Evolutionary conservation across 2,888 invertebrate species (phyloP).

Genomic region (Pseudococcus longispinus): DNA sequence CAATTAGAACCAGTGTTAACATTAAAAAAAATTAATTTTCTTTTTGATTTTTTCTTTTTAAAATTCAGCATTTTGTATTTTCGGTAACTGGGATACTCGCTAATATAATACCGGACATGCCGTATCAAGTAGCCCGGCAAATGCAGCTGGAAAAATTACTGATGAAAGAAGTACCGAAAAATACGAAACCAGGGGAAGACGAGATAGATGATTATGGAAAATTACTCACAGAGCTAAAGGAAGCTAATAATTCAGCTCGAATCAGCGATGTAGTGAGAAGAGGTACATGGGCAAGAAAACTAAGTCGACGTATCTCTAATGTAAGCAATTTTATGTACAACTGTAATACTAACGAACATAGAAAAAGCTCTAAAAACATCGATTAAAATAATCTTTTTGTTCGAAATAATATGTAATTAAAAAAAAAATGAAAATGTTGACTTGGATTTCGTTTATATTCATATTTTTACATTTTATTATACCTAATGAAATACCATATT

Average conservation of each 20-base stretch:
- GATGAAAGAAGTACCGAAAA: neutral
- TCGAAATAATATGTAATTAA: too few species aligned
- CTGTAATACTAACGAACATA: neutral
- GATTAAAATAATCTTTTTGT: neutral
- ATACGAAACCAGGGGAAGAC: neutral
- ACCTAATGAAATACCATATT: too few species aligned
- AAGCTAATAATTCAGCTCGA: slow-evolving; percentile 10
- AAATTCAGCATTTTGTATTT: slow-evolving; percentile 50
- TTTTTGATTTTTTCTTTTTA: too few species aligned
- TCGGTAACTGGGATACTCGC: slow-evolving; percentile 40
- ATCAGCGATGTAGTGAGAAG: slow-evolving; percentile 28
- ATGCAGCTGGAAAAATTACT: slow-evolving; percentile 52
- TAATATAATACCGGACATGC: slow-evolving; percentile 49
- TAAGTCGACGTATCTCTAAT: slow-evolving; percentile 44
- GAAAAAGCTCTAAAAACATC: neutral
- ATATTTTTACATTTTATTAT: too few species aligned
- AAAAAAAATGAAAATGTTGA: too few species aligned
- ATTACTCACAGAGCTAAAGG: slow-evolving; percentile 22
- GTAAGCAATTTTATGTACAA: neutral
- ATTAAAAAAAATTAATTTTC: neutral
- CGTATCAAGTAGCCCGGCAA: slow-evolving; percentile 48
- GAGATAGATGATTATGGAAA: slow-evolving; percentile 47
- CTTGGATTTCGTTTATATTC: too few species aligned
- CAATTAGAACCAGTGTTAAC: neutral
- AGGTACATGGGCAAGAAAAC: slow-evolving; percentile 39